Percentiles rank a stretch among this genome's conserved stretches.
phyloP scores from a whole-genome alignment of 2,797 vertebrate species.

The Amniataba percoides region DNA sequence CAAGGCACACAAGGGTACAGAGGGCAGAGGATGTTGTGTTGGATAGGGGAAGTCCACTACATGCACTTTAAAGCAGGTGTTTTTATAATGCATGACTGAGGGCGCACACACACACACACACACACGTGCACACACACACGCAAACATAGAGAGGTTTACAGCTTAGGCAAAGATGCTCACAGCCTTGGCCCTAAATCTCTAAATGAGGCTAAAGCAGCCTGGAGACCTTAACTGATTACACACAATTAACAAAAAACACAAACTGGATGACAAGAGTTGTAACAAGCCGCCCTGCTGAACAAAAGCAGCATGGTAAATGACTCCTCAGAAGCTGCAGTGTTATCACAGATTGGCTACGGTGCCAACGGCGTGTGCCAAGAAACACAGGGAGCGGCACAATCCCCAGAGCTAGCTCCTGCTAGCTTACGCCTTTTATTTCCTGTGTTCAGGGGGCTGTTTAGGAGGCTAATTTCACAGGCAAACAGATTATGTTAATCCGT shows the following conservation, averaged over 20 bases:
- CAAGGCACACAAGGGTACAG: constrained; percentile 61
- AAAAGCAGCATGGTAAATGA: constrained; percentile 71
- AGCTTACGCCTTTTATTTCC: constrained; percentile 83
- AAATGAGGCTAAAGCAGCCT: constrained; percentile 66
- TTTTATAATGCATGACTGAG: constrained; percentile 63
- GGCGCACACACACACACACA: constrained; percentile 38
- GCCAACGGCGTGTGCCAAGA: constrained; percentile 79
- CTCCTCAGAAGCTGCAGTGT: constrained; percentile 69
- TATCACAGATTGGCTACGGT: constrained; percentile 77
- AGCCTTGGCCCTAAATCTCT: constrained; percentile 49
- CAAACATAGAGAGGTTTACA: constrained; percentile 38
- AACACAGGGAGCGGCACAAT: constrained; percentile 67
- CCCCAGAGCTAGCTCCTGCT: constrained; percentile 81
- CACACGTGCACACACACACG: constrained; percentile 32
- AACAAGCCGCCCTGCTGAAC: constrained; percentile 44
- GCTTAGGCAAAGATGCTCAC: constrained; percentile 19
- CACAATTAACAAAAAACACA: constrained; percentile 67
- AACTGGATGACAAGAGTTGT: constrained; percentile 56
- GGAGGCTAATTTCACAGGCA: constrained; percentile 89
- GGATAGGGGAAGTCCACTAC: constrained; percentile 50
- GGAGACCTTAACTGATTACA: constrained; percentile 71
- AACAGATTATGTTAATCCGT: constrained; percentile 91
- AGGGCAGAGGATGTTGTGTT: constrained; percentile 52
- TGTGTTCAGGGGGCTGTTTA: constrained; percentile 84
- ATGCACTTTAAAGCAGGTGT: constrained; percentile 57